These are phyloP conservation scores for Anas georgica DNA, from an alignment of 2,797 vertebrate species.

Conservation along the genomic window DNA sequence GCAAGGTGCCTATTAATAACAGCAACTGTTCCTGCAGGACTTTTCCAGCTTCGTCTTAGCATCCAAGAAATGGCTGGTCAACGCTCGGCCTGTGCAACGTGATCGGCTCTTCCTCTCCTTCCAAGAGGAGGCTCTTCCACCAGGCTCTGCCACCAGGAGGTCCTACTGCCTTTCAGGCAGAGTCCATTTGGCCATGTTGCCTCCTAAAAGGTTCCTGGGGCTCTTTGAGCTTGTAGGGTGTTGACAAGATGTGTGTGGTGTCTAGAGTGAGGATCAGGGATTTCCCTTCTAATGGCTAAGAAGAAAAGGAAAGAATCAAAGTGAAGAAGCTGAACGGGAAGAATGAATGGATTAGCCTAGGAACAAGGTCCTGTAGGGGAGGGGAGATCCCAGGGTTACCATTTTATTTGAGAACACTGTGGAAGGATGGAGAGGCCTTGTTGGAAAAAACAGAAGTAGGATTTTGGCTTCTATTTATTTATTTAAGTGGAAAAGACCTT, in stretches of 20 bases:
- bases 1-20: conserved; percentile 40
- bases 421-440: neutral
- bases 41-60: conserved; percentile 3
- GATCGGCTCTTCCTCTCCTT: neutral
- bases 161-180: neutral
- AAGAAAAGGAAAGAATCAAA: neutral
- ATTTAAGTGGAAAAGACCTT: neutral
- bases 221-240: neutral
- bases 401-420: neutral
- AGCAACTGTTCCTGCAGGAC: neutral
- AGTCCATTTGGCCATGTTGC: neutral
- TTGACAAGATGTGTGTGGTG: neutral
- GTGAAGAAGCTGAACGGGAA: neutral
- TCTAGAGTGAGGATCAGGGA: neutral
- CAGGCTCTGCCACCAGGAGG: neutral
- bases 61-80: neutral
- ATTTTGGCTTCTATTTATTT: neutral
- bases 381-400: neutral
- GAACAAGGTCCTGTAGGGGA: neutral
- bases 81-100: fast-evolving
- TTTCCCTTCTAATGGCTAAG: neutral
- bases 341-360: neutral
- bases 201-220: neutral
- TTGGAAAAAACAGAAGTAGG: neutral
- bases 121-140: neutral